Base-by-base conservation (phyloP, 64 coral and sea anemone genomes). In the Astreopora myriophthalma region DNA sequence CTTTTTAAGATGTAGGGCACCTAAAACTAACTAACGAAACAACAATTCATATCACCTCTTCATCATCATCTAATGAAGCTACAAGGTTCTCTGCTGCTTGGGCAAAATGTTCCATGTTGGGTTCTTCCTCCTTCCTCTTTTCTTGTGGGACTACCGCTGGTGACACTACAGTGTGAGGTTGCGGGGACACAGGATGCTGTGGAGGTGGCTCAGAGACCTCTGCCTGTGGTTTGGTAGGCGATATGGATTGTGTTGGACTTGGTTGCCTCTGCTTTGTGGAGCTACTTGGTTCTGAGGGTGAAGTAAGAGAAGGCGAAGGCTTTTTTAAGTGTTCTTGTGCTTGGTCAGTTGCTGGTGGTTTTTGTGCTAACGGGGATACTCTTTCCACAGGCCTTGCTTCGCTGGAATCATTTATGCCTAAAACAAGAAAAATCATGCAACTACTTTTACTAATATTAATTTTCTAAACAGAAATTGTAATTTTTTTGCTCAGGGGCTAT, bases 41-140 rank as follows among this genome's bases (percentile, higher is more conserved):
- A 35, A 20, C 31, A 20, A 16, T 6, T 38, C 6, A 73, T 12
- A 34, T 73, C 33, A 83, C 79, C 79, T 65, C 79, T 35, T 93
- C 97, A 91, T 98, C 96, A 55, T 93, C 94, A 93, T 96, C 97
- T 35, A 99, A 84, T 1, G 88, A 93, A 6, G 90, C 90, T 22
- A 99, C 94, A 38, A 95, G 90, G 82, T 93, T 99, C 46, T 96
- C 97, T 3, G 97, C 97, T 36, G 94, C 97, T 61, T 93, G 63
- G 13, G 86, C 81, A 51, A 97, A 85, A 71, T 97, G 95, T 26
- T 99, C 97, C 79, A 99, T 92, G 31, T 96, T 93, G 8, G 87
- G 81, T 85, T 95, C 97, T 6, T 96, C 94, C 6, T 99, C 94
- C 13, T 75, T 92, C 29, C 31, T 73, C 16, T 44, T 36, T 82